phyloP scores from a whole-genome alignment of 2,888 invertebrate genomes.

The Adelognathus sp. region DNA sequence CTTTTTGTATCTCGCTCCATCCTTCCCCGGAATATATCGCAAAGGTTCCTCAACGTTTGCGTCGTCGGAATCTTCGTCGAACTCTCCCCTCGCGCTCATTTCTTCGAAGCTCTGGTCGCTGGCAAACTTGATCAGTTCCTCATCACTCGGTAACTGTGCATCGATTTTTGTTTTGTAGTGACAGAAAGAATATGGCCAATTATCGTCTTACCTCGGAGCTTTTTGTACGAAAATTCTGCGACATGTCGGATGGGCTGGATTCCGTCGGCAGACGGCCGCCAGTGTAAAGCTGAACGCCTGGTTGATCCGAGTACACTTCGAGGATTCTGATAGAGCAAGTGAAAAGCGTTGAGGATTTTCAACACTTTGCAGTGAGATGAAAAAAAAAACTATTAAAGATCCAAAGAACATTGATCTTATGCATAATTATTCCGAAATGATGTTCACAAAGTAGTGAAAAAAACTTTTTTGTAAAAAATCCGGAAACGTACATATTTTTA shows the following conservation, averaged over 20 bases:
- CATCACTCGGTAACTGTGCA: neutral
- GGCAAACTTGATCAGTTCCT: neutral
- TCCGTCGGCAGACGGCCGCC: slow-evolving; percentile 69
- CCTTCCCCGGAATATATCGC: slow-evolving; percentile 85
- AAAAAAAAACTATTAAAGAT: too few species aligned
- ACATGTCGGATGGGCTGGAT: neutral
- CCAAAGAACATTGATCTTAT: too few species aligned
- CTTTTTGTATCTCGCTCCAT: slow-evolving; percentile 86
- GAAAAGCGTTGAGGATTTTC: too few species aligned
- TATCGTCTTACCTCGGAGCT: slow-evolving; percentile 10
- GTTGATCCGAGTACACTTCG: slow-evolving; percentile 92
- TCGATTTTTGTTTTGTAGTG: neutral
- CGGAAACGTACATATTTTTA: too few species aligned
- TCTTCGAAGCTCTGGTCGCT: slow-evolving; percentile 37
- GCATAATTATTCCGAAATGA: too few species aligned
- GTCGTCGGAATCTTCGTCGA: slow-evolving; percentile 3
- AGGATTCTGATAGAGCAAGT: slow-evolving; percentile 83
- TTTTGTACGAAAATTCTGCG: slow-evolving; percentile 15
- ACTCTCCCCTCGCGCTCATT: neutral
- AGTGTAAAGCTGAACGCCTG: slow-evolving; percentile 95
- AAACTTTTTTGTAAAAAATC: too few species aligned
- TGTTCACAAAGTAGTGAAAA: too few species aligned
- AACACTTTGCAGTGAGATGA: too few species aligned
- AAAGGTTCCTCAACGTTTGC: slow-evolving; percentile 5
- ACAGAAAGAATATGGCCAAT: neutral